These are phyloP conservation scores for Eubasilissa splendida DNA, from an alignment of 2,888 invertebrate species.

Conservation along the genomic window DNA sequence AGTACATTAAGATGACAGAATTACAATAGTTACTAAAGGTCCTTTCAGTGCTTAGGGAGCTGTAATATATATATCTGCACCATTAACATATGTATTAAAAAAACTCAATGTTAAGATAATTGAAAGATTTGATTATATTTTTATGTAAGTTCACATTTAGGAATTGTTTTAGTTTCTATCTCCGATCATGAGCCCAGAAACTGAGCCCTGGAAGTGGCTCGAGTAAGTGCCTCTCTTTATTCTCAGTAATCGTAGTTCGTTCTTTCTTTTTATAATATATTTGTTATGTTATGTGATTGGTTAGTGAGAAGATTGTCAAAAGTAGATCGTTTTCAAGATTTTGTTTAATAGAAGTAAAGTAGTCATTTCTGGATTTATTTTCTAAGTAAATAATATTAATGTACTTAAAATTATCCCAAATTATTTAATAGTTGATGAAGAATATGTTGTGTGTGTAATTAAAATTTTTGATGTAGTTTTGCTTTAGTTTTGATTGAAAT, in stretches of 20 bases:
- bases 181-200: slow-evolving; percentile 90
- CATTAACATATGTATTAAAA: no score
- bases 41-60: no score
- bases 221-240: slow-evolving; percentile 75
- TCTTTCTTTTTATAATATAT: neutral
- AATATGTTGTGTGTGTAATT: no score
- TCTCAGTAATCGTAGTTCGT: slow-evolving; percentile 1
- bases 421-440: neutral
- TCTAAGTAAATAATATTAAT: neutral
- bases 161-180: slow-evolving; percentile 72
- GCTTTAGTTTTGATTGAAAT: no score
- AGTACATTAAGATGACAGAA: no score
- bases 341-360: neutral
- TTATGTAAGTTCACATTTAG: slow-evolving; percentile 18
- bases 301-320: neutral
- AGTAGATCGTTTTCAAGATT: slow-evolving; percentile 2
- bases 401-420: neutral
- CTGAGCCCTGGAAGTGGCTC: slow-evolving; percentile 93
- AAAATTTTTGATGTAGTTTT: no score
- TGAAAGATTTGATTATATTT: neutral
- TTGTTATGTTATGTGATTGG: neutral
- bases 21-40: no score
- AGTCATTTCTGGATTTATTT: neutral
- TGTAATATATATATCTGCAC: no score
- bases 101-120: no score